These are phyloP conservation scores for Microcebus tavaratra DNA, from an alignment of 2,113 vertebrate genomes.

Conservation along the genomic window DNA sequence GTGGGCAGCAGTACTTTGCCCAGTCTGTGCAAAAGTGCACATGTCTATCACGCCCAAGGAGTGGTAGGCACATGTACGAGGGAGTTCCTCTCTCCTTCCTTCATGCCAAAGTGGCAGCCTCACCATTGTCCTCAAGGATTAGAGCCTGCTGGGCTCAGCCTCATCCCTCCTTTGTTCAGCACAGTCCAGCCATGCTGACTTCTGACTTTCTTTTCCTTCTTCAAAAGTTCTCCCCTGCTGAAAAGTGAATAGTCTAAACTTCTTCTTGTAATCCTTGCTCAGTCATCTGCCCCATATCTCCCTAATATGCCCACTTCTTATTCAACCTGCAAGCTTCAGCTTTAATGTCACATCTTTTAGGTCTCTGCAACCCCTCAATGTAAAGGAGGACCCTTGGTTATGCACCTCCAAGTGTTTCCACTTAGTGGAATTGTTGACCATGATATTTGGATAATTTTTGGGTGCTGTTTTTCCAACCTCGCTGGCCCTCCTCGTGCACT, in stretches of 20 bases:
- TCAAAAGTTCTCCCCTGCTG: neutral
- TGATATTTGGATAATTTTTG: neutral
- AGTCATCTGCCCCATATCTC: fast-evolving
- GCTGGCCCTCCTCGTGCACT: neutral
- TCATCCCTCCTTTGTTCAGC: neutral
- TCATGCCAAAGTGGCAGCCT: neutral
- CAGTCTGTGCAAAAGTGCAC: too few relatives aligned
- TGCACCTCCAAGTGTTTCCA: neutral
- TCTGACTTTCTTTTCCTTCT: neutral
- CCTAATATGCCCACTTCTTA: neutral
- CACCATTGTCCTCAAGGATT: fast-evolving
- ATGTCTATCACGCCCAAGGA: fast-evolving
- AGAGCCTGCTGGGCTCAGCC: fast-evolving
- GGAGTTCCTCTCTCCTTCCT: neutral
- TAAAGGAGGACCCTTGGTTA: neutral
- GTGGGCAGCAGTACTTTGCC: neutral
- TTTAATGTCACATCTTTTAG: neutral
- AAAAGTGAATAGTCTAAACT: neutral
- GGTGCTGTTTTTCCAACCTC: neutral
- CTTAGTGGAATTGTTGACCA: neutral
- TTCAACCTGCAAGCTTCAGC: neutral
- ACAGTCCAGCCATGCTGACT: neutral
- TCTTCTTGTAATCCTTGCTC: neutral
- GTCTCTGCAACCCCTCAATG: fast-evolving
- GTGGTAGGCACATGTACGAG: fast-evolving